Conservation (phyloP, 2,113 vertebrate species). For the Pituophis catenifer region DNA sequence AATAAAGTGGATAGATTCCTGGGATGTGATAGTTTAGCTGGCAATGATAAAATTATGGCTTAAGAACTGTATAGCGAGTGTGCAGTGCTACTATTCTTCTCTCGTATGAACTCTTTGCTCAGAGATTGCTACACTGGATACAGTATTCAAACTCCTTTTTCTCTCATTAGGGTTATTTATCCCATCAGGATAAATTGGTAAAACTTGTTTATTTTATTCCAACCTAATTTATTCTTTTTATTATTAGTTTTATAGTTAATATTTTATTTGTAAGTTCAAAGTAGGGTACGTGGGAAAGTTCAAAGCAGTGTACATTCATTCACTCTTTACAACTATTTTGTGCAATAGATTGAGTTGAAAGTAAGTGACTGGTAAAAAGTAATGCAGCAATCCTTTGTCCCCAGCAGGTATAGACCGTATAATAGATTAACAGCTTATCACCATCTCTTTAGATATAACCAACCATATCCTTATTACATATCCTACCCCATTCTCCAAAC, state of each 20-base stretch:
- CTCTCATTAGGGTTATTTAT: neutral
- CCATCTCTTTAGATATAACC: too few relatives aligned
- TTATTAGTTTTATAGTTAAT: neutral
- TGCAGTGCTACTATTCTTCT: too few relatives aligned
- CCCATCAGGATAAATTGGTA: neutral
- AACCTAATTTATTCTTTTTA: neutral
- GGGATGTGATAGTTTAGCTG: neutral
- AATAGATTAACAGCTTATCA: too few relatives aligned
- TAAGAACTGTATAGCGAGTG: neutral
- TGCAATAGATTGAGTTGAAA: neutral
- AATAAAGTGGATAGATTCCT: neutral
- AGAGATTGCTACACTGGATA: neutral
- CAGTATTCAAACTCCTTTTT: neutral
- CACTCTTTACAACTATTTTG: neutral
- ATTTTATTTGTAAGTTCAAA: neutral
- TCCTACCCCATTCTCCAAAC: too few relatives aligned
- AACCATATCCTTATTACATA: too few relatives aligned
- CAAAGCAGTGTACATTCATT: neutral
- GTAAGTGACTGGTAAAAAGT: neutral
- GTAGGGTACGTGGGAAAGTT: too few relatives aligned
- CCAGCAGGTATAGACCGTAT: too few relatives aligned
- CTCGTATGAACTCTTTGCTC: neutral
- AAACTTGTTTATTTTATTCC: neutral
- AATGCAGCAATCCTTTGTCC: neutral
- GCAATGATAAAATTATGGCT: neutral